phyloP scores from a whole-genome alignment of 2,113 vertebrate species.

The Leucosticte australis region DNA sequence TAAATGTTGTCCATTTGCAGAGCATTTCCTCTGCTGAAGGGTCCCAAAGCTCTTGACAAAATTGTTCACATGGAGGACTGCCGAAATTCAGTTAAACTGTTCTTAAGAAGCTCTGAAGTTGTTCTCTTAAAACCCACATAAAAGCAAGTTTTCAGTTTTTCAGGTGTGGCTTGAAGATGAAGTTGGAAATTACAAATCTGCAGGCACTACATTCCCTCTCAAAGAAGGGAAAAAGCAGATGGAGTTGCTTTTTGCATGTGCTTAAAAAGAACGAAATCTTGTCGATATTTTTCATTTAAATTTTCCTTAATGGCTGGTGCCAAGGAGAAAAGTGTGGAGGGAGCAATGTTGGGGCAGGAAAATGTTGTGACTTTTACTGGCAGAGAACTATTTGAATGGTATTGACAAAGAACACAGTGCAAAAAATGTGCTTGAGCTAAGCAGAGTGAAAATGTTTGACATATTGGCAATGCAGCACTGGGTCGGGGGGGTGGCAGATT shows the following conservation, averaged over 20 bases:
- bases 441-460: conserved; percentile 53
- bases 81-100: background rate
- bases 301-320: background rate
- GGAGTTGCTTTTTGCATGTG: background rate
- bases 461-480: conserved; percentile 53
- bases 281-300: conserved; percentile 58
- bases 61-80: background rate
- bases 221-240: conserved; percentile 2
- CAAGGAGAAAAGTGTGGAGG: background rate
- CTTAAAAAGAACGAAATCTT: conserved; percentile 33
- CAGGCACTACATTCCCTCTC: background rate
- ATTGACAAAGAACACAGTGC: conserved; percentile 54
- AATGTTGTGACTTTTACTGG: conserved; percentile 44
- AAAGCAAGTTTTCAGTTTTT: conserved; percentile 9
- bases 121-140: background rate
- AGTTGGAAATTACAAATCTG: conserved; percentile 28
- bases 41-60: background rate
- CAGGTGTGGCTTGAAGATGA: background rate
- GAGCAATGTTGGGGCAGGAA: background rate
- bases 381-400: conserved; percentile 9
- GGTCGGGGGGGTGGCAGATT: conserved; percentile 51
- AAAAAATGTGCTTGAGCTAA: conserved; percentile 45
- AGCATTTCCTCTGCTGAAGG: background rate
- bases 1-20: background rate
- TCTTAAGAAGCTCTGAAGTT: background rate